Evolutionary conservation across 2,113 vertebrate genomes (phyloP).

Genomic region (Philantomba maxwellii): DNA sequence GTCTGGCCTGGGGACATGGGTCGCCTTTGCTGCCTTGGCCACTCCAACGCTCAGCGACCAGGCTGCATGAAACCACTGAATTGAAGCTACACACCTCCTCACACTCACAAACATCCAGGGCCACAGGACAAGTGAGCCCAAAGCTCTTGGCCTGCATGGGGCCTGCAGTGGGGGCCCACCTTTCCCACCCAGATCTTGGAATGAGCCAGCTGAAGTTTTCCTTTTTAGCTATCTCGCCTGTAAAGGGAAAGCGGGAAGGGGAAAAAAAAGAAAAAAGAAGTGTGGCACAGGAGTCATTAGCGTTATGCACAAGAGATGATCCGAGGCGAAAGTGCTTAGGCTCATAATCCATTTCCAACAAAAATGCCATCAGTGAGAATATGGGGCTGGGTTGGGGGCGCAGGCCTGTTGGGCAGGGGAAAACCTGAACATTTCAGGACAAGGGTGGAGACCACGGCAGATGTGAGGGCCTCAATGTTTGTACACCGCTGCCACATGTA

Average conservation of each 20-base stretch:
- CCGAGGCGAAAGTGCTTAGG: background rate
- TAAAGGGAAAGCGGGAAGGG: background rate
- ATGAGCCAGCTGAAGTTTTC: background rate
- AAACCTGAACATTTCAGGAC: background rate
- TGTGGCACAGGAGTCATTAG: conserved; percentile 38
- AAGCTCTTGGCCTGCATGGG: background rate
- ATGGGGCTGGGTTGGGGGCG: background rate
- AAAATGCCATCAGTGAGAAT: conserved; percentile 33
- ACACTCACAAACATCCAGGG: background rate
- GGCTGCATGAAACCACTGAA: background rate
- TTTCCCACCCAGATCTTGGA: background rate
- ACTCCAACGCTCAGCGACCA: conserved; percentile 18
- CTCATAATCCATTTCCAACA: conserved; percentile 53
- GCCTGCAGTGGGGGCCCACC: background rate
- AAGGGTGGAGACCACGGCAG: background rate
- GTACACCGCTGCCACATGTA: background rate
- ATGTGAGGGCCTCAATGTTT: background rate
- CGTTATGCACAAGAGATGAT: conserved; percentile 5
- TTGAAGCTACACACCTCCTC: background rate
- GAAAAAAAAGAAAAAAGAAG: background rate
- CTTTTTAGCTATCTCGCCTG: background rate
- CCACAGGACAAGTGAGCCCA: background rate
- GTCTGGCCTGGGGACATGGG: conserved; percentile 58
- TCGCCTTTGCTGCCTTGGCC: background rate
- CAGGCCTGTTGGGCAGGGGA: background rate